Conservation (phyloP, 2,113 vertebrate species). For the Ploceus nigricollis region DNA sequence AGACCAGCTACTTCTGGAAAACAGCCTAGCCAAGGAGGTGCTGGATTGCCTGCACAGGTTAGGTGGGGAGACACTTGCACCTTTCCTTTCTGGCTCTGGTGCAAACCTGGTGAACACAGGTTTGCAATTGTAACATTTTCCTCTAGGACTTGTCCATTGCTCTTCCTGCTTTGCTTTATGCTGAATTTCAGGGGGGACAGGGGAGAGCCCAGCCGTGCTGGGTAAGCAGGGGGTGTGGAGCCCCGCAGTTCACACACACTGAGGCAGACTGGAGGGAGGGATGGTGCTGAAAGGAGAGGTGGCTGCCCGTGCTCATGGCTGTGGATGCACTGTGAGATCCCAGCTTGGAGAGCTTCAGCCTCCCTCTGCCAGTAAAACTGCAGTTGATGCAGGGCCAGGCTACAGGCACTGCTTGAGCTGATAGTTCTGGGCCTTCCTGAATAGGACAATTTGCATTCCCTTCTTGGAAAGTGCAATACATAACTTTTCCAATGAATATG, state of each 20-base stretch:
- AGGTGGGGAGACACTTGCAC: background rate
- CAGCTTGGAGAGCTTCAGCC: background rate
- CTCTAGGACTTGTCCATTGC: background rate
- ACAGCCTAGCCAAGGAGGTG: background rate
- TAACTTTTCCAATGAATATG: slow-evolving; percentile 7
- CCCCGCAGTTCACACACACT: background rate
- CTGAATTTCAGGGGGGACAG: accelerated
- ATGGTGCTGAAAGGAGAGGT: background rate
- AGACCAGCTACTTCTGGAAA: background rate
- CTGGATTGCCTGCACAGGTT: background rate
- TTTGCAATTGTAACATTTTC: background rate
- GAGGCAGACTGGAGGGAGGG: background rate
- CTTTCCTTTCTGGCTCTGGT: background rate
- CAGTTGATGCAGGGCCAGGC: background rate
- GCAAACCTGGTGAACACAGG: background rate
- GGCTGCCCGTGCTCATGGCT: accelerated
- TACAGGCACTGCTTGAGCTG: background rate
- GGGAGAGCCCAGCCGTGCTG: accelerated
- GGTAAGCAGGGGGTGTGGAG: background rate
- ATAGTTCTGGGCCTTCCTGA: background rate
- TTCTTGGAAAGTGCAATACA: background rate
- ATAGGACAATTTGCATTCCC: background rate
- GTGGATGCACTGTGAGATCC: accelerated
- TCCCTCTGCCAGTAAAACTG: background rate
- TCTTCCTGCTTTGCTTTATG: background rate